A percentile compares a stretch with the other conserved stretches of the same genome.
phyloP scores from a whole-genome alignment of 2,113 vertebrate species.

The Percina caprodes region DNA sequence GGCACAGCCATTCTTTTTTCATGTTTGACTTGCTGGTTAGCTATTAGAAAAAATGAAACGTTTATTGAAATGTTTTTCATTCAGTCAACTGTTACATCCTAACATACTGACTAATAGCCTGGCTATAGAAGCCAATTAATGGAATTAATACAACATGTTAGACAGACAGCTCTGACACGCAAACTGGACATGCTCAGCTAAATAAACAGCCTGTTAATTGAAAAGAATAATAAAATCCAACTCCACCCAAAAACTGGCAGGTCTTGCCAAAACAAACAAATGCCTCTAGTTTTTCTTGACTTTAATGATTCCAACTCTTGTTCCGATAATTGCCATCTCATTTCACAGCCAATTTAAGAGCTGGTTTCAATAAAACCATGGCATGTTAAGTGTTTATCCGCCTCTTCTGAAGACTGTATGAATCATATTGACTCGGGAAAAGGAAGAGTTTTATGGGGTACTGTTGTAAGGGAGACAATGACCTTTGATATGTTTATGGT shows the following conservation, averaged over 20 bases:
- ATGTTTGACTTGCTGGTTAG: conserved; percentile 40
- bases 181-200: conserved; percentile 51
- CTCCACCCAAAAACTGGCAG: conserved; percentile 52
- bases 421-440: conserved; percentile 71
- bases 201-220: conserved; percentile 67
- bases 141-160: conserved; percentile 67
- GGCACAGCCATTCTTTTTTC: conserved; percentile 22
- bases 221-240: conserved; percentile 62
- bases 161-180: conserved; percentile 63
- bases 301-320: conserved; percentile 78
- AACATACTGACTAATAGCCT: conserved; percentile 61
- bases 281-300: conserved; percentile 59
- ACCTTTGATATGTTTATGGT: conserved; percentile 36
- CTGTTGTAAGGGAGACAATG: conserved; percentile 21
- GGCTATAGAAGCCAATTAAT: conserved; percentile 69
- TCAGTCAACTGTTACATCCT: conserved; percentile 61
- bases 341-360: conserved; percentile 83
- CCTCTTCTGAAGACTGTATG: conserved; percentile 67
- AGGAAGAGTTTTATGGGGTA: conserved; percentile 21
- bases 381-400: conserved; percentile 70
- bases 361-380: conserved; percentile 81
- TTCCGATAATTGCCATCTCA: conserved; percentile 80
- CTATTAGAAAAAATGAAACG: conserved; percentile 31
- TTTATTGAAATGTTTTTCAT: conserved; percentile 47
- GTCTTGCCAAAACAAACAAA: conserved; percentile 78